Base-by-base conservation (phyloP, 2,797 vertebrate genomes). In the Eutrigla gurnardus region DNA sequence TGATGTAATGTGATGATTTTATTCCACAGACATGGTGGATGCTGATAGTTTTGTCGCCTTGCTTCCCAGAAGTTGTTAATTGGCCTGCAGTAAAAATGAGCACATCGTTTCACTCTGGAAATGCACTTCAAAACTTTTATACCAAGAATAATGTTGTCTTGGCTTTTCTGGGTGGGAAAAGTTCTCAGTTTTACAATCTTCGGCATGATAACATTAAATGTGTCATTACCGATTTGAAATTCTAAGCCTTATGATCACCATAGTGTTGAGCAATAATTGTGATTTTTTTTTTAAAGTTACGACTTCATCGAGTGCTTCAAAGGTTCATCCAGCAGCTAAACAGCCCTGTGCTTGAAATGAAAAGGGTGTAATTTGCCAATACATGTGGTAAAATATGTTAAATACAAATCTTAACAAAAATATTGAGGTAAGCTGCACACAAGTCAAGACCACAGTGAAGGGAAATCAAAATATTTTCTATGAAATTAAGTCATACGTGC, bases 101-200 rank as follows among this genome's bases (percentile, higher is more conserved):
- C 36, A 25, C 68, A 73, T 69, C 3, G 14, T 71, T 75, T 77
- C 47, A 75, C 35, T 66, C 12, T 84, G 72, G 54, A 81, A 78
- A 76, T 68, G 9, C 63, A 70, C 43, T 25, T 33, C 2, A 18
- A 77, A 73, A 65, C 67, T 79, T 81, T 85, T 71, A 80, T 47
- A 64, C 63, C 78, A 76, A 72, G 65, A 83, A 69, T 73, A 83
- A 86, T 79, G 68, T 81, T 82, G 63, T 62, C 46, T 61, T 73
- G 43, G 66, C 63, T 77, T 70, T 60, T 54, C 12, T 64, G 17
- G n/a, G 39, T 14, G 18, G 70, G 59, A 55, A 67, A 81, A 75
- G 5, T 6, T 70, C 50, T 71, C 3, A 1, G 39, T 72, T 87
- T 87, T 80, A 81, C 67, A 77, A 47, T 64, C 73, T 78, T 73